Evolutionary conservation across 2,797 vertebrate species (phyloP), one percentile per base, ranked within the genome.

Genomic region (Lacerta viridis): DNA sequence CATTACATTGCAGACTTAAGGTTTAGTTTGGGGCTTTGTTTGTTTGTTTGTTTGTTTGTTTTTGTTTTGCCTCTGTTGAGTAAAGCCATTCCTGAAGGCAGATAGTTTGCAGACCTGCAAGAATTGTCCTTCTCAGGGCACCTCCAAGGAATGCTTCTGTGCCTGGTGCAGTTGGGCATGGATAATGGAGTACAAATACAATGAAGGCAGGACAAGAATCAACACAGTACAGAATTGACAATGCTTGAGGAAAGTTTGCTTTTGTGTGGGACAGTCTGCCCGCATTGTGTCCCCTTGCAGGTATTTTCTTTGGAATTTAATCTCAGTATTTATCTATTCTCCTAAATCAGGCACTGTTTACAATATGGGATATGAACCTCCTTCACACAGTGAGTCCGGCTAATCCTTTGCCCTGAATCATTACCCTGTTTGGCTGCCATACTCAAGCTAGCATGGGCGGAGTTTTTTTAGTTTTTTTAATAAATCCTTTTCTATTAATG

Each of bases 171-270:
- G 90, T 88, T 91, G 86, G 89, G 87, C 86, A 92, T 66, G 89
- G 86, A 90, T 93, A 93, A 92, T 86, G n/a, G 79, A 55, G 27
- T 89, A 79, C 89, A 93, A 93, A 94, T 90, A 90, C 87, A 92
- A 80, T 92, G 76, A 93, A 92, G 74, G 80, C 84, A 64, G 36
- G 61, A 55, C 72, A 85, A 91, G 79, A 92, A 84, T 80, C 27
- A 89, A 1, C 0, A 0, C 75, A 89, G 41, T 43, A n/a, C 59
- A 89, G 61, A 83, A 66, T 27, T 79, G 87, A 79, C 89, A 77
- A 0, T 74, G 80, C n/a, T 91, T 90, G 18, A 36, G n/a, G 72
- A 72, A 91, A n/a, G 61, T 76, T 94, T 79, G 74, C 83, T 59
- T 55, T n/a, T 7, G 33, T 68, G 25, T 86, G 72, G n/a, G 6